These are phyloP conservation scores for Collichthys lucidus DNA, from an alignment of 2,113 vertebrate genomes.

Conservation along the genomic window DNA sequence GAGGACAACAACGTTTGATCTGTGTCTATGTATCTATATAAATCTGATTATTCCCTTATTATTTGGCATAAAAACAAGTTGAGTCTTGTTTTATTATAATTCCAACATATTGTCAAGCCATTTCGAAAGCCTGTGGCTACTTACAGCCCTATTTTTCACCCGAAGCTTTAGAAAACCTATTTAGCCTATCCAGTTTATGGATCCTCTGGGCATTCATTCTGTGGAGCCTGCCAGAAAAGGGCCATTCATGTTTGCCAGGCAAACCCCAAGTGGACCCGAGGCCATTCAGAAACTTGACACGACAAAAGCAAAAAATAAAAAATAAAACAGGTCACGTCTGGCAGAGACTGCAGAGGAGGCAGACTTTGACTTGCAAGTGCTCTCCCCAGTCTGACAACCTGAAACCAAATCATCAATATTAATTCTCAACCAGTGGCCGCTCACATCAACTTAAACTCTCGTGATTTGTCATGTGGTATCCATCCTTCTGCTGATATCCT, in stretches of 20 bases:
- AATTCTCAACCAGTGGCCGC: constrained; percentile 14
- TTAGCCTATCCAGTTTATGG: constrained; percentile 18
- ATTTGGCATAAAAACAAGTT: neutral
- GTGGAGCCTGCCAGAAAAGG: constrained; percentile 44
- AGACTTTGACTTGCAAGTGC: constrained; percentile 28
- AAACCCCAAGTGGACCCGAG: constrained; percentile 37
- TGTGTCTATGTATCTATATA: neutral
- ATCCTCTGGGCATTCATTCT: constrained; percentile 36
- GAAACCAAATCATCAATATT: constrained; percentile 51
- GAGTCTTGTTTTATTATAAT: neutral
- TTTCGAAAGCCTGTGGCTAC: neutral
- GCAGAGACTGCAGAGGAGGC: constrained; percentile 29
- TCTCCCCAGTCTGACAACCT: constrained; percentile 32
- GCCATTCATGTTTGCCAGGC: constrained; percentile 55
- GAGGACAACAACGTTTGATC: neutral
- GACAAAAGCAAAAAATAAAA: constrained; percentile 49
- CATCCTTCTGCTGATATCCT: constrained; percentile 17
- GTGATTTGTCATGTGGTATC: constrained; percentile 5
- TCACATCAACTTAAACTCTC: neutral
- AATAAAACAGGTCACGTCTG: constrained; percentile 58
- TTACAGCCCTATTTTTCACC: constrained; percentile 20
- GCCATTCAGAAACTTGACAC: constrained; percentile 69
- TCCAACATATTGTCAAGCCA: neutral
- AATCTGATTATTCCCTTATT: neutral
- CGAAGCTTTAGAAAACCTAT: constrained; percentile 42